Conservation (phyloP, 2,888 invertebrate genomes). For the Protodeltote pygarga region DNA sequence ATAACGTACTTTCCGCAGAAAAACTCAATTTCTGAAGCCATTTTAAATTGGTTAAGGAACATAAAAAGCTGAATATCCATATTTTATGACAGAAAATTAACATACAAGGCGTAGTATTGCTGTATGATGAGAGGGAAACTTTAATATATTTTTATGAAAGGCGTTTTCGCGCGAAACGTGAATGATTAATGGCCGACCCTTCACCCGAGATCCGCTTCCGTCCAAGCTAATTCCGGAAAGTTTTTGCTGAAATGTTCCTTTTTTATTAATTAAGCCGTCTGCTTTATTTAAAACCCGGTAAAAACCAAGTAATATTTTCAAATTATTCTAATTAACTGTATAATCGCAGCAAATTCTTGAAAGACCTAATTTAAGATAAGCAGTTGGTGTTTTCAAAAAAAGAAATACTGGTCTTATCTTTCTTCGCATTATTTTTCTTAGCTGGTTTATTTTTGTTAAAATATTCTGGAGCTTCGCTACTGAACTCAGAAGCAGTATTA, state of each 20-base stretch:
- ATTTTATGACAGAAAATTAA: conserved; percentile 77
- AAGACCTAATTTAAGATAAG: conserved; percentile 44
- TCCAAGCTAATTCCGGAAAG: conserved; percentile 68
- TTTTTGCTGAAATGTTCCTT: conserved; percentile 55
- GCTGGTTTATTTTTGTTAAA: conserved; percentile 8
- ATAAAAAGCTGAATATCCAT: conserved; percentile 67
- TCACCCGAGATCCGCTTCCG: conserved; percentile 68
- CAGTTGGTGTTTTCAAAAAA: conserved; percentile 23
- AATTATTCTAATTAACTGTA: conserved; percentile 43
- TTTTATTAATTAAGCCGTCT: conserved; percentile 69
- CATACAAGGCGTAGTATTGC: conserved; percentile 75
- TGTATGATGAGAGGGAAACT: conserved; percentile 74
- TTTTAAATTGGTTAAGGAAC: conserved; percentile 55
- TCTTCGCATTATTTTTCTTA: conserved; percentile 20
- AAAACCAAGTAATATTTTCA: conserved; percentile 36
- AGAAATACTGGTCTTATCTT: conserved; percentile 20
- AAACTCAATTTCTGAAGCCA: conserved; percentile 56
- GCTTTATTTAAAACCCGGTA: conserved; percentile 49
- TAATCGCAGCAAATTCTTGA: conserved; percentile 26
- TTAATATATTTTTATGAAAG: conserved; percentile 82
- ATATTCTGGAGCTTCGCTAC: conserved; percentile 11
- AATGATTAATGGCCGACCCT: conserved; percentile 81
- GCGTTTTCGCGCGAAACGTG: conserved; percentile 73
- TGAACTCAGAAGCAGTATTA: conserved; percentile 12
- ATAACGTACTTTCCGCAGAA: conserved; percentile 46